A percentile compares a stretch with the other conserved stretches of the same genome.
phyloP scores from a whole-genome alignment of 2,888 invertebrate species.

The Ophion costatus region DNA sequence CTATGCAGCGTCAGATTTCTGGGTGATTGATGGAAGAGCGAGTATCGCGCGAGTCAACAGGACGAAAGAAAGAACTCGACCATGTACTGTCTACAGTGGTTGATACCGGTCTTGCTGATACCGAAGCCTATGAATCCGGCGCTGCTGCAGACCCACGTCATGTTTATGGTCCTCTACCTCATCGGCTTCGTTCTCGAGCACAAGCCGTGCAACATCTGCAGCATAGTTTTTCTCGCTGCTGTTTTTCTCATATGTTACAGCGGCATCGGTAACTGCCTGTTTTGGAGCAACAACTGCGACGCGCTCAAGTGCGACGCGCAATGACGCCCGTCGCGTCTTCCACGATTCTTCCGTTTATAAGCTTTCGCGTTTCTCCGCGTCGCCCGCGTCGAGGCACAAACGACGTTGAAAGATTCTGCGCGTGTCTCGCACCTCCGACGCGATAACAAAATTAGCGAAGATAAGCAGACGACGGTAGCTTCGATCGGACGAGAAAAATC shows the following conservation, averaged over 20 bases:
- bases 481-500: slow-evolving; percentile 2
- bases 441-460: background rate
- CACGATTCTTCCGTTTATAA: background rate
- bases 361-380: background rate
- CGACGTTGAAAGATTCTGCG: background rate
- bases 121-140: slow-evolving; percentile 99
- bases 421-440: background rate
- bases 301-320: slow-evolving; percentile 79
- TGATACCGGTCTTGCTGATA: slow-evolving; percentile 97
- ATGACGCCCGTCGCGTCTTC: slow-evolving; percentile 67
- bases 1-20: slow-evolving; percentile 14
- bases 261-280: slow-evolving; percentile 96
- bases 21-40: slow-evolving; percentile 40
- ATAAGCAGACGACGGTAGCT: background rate
- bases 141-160: slow-evolving; percentile 96
- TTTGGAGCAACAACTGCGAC: slow-evolving; percentile 94
- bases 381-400: no score
- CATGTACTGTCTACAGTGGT: slow-evolving; percentile 99
- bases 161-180: slow-evolving; percentile 98
- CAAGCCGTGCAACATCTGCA: slow-evolving; percentile 99
- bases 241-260: slow-evolving; percentile 98
- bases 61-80: slow-evolving; percentile 25
- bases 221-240: slow-evolving; percentile 96
- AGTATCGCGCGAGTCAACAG: background rate
- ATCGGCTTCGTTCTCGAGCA: slow-evolving; percentile 98